Percentiles rank a stretch among this genome's conserved stretches.
Conservation (phyloP, 1,140 invertebrate genomes). For the Drosophila baimaii region DNA sequence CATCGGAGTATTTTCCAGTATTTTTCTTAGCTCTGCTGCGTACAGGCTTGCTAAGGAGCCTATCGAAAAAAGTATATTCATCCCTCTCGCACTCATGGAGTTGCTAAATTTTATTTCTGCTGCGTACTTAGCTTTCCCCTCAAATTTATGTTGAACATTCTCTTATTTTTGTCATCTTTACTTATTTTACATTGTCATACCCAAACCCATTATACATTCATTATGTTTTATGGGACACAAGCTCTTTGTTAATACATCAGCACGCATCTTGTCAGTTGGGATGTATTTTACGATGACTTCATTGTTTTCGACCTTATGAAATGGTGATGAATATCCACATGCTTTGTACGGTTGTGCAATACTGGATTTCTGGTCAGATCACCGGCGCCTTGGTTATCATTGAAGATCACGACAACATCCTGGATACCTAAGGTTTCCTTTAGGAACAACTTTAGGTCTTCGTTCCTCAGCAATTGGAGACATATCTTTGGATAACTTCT, state of each 20-base stretch:
- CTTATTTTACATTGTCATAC: slow-evolving; percentile 6
- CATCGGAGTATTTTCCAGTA: too few species aligned
- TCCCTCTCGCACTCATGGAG: too few species aligned
- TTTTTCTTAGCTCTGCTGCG: too few species aligned
- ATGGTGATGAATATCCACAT: slow-evolving; percentile 76
- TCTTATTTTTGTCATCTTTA: too few species aligned
- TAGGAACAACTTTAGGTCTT: slow-evolving; percentile 68
- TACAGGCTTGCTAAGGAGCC: too few species aligned
- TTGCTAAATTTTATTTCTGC: too few species aligned
- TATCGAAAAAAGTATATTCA: too few species aligned
- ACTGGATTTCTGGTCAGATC: slow-evolving; percentile 59
- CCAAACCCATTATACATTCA: slow-evolving; percentile 5
- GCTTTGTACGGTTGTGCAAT: slow-evolving; percentile 70
- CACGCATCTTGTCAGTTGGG: slow-evolving; percentile 64
- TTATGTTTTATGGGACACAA: slow-evolving; percentile 9
- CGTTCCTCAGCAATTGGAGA: slow-evolving; percentile 70
- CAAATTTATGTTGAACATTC: too few species aligned
- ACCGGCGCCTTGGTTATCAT: slow-evolving; percentile 1
- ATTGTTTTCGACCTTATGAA: slow-evolving; percentile 59
- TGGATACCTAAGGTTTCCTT: neutral
- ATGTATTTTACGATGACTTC: slow-evolving; percentile 48
- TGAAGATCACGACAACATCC: neutral
- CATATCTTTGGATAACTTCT: slow-evolving; percentile 57
- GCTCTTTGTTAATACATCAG: slow-evolving; percentile 66
- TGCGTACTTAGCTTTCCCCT: too few species aligned